These are phyloP conservation scores for Podiceps cristatus DNA, from an alignment of 2,113 vertebrate species.

Conservation along the genomic window DNA sequence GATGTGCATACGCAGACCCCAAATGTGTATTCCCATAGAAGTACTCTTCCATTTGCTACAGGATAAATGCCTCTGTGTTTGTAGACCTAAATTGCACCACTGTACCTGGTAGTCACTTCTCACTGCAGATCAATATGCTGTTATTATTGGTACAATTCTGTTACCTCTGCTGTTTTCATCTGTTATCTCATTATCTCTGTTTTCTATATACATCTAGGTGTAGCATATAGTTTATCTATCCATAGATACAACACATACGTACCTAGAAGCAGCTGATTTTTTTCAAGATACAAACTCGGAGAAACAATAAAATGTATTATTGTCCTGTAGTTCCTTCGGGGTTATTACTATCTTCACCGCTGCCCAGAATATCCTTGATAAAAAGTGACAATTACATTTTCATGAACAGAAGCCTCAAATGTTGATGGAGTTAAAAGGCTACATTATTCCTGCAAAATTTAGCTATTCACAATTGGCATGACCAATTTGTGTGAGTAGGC, in stretches of 20 bases:
- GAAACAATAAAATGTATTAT: background rate
- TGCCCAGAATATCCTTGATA: background rate
- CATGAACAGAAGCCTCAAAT: background rate
- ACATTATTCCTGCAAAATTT: background rate
- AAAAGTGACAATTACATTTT: background rate
- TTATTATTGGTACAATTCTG: background rate
- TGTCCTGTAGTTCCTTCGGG: background rate
- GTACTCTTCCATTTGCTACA: background rate
- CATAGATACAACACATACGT: fast-evolving
- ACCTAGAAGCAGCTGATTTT: background rate
- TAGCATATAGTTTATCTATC: background rate
- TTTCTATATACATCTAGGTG: background rate
- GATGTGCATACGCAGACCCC: background rate
- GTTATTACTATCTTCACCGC: background rate
- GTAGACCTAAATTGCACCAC: background rate
- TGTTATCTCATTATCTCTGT: background rate
- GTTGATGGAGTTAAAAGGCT: background rate
- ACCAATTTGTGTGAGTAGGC: background rate
- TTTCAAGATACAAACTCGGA: background rate
- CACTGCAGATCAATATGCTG: background rate
- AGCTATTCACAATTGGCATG: background rate
- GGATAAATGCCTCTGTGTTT: background rate
- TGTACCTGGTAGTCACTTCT: background rate
- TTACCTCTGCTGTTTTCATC: background rate
- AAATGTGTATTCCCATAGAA: background rate